Conservation (phyloP, 2,113 vertebrate species). For the Cygnus buccinator region DNA sequence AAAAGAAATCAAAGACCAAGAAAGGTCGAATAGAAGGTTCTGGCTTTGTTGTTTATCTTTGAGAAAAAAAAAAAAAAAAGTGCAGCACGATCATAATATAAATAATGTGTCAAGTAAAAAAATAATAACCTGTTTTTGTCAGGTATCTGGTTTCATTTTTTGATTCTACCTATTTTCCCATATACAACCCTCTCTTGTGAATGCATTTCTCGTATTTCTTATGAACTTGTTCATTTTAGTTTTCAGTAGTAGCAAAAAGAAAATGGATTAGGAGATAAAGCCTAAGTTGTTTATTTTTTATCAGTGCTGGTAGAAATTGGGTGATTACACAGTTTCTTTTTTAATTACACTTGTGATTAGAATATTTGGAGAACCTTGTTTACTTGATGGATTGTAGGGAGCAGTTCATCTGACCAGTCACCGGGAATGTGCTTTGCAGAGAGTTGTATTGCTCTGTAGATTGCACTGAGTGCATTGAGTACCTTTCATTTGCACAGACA, state of each 20-base stretch:
- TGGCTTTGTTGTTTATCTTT: not conserved
- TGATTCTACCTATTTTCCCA: not conserved
- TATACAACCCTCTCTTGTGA: not conserved
- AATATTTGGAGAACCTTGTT: not conserved
- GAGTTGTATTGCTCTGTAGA: not conserved
- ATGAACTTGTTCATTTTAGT: not conserved
- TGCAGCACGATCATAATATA: not conserved
- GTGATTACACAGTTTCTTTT: not conserved
- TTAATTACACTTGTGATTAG: not conserved
- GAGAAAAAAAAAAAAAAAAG: not conserved
- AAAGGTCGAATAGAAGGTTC: not conserved
- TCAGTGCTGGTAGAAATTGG: not conserved
- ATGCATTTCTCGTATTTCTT: not conserved
- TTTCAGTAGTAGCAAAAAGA: not conserved
- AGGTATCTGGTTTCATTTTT: not conserved
- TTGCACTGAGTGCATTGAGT: not conserved
- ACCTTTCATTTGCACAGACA: not conserved
- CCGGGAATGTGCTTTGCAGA: not conserved
- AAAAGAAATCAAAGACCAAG: not conserved
- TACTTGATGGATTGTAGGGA: not conserved
- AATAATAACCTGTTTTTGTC: not conserved
- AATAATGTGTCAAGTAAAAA: not conserved
- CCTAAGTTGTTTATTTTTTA: not conserved
- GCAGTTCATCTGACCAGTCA: not conserved
- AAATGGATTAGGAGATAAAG: not conserved